A percentile compares a stretch with the other conserved stretches of the same genome.
Conservation (phyloP, 2,888 invertebrate species). For the Pyrrhia umbra region DNA sequence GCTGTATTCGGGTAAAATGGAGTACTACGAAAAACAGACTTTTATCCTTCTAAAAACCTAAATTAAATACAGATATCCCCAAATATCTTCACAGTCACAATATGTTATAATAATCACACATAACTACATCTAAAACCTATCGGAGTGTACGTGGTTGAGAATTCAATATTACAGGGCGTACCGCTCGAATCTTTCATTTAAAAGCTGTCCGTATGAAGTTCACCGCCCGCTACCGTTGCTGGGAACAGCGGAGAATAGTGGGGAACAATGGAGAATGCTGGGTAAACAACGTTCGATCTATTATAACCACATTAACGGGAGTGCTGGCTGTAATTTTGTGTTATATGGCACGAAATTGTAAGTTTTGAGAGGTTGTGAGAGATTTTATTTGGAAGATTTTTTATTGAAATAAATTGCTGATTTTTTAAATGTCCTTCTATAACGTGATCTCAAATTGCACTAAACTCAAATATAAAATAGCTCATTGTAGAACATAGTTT, state of each 20-base stretch:
- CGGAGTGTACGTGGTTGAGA: constrained; percentile 51
- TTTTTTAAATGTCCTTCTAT: neutral
- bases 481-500: no score
- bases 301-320: constrained; percentile 55
- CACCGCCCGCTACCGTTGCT: constrained; percentile 22
- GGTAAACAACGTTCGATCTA: constrained; percentile 71
- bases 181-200: constrained; percentile 80
- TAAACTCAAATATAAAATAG: no score
- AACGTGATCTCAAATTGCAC: no score
- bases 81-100: constrained; percentile 1
- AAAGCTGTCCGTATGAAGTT: constrained; percentile 77
- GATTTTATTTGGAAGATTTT: constrained; percentile 28
- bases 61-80: constrained; percentile 1
- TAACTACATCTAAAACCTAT: constrained; percentile 41
- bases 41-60: neutral
- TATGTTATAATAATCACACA: constrained; percentile 38
- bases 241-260: constrained; percentile 40
- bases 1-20: neutral
- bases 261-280: constrained; percentile 44
- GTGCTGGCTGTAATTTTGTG: constrained; percentile 34
- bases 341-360: constrained; percentile 5
- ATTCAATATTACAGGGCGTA: constrained; percentile 64
- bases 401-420: constrained; percentile 11
- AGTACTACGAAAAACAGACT: neutral
- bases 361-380: constrained; percentile 8